Base-by-base conservation (phyloP, 2,888 invertebrate species). In the Nomada fucata region DNA sequence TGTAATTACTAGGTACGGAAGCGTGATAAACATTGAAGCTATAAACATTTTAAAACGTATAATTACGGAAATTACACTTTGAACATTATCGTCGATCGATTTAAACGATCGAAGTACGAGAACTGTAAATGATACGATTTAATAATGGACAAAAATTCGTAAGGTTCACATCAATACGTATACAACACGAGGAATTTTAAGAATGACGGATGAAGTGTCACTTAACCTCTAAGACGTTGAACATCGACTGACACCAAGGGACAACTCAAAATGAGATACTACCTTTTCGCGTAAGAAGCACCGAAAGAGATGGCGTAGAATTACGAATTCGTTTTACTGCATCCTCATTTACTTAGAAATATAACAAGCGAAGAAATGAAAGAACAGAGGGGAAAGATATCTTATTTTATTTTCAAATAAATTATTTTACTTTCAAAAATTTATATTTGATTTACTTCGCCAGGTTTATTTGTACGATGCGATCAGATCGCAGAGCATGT, bases 141-240 rank as follows among this genome's bases (percentile, higher is more conserved):
- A 29, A 18, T n/a, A 7, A 2, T 20, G 4, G 13, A 52, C 11
- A 53, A 50, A 2, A 18, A 5, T 18, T 11, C 50, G 42, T 11
- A 29, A 52, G 44, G 57, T 11, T 36, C 36, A 18, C 57, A 29
- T 44, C 11, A 42, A 13, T 68, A 20, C 47, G 18, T n/a, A 9
- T 18, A 44, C 2, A 64, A 23, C 2, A 2, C 26, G 26, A 52
- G 5, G 5, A 78, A 53, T 65, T 5, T 26, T 15, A 50, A 65
- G 15, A 59, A 52, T 47, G 2, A 13, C 26, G 15, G 10, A 13
- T 5, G 36, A 44, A 36, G 29, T 36, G n/a, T 29, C 0, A 63
- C 79, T 69, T 79, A 79, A 79, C 79, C 79, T 79, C 18, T 42
- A 47, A 70, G 1, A 69, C 52, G 36, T 50, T n/a, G 2, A 29